Percentiles rank a stretch among this genome's conserved stretches.
These are phyloP conservation scores for Chaunax sp. DNA, from an alignment of 2,797 vertebrate genomes.

Conservation along the genomic window DNA sequence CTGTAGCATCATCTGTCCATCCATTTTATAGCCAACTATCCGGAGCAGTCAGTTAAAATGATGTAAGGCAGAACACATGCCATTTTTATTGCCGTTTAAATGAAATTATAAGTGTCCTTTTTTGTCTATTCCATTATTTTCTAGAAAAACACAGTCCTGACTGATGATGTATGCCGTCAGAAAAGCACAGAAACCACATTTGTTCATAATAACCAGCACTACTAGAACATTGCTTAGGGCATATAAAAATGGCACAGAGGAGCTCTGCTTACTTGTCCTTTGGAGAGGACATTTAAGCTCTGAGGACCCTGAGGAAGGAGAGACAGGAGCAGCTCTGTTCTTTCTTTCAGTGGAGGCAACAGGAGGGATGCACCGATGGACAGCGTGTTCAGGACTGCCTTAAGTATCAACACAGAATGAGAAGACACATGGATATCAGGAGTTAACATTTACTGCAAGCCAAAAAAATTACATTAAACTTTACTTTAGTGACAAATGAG, in stretches of 20 bases:
- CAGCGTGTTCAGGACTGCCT: constrained; percentile 87
- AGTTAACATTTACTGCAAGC: constrained; percentile 3
- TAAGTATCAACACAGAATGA: constrained; percentile 22
- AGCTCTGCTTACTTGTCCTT: constrained; percentile 82
- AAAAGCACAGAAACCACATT: neutral
- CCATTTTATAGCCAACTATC: constrained; percentile 17
- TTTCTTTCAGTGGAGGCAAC: constrained; percentile 87
- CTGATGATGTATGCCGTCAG: neutral
- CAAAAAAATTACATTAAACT: neutral
- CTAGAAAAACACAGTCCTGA: neutral
- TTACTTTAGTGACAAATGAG: too few relatives aligned
- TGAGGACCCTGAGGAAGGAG: constrained; percentile 88
- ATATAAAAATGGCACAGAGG: neutral
- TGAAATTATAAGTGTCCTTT: neutral
- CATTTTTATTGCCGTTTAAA: neutral
- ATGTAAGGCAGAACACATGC: neutral
- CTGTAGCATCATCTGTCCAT: constrained; percentile 17
- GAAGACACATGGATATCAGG: constrained; percentile 28
- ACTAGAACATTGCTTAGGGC: neutral
- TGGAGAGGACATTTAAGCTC: constrained; percentile 87
- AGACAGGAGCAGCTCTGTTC: constrained; percentile 87
- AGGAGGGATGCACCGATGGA: constrained; percentile 86
- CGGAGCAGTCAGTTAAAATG: constrained; percentile 15
- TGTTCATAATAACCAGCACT: neutral
- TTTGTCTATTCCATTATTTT: neutral